A percentile compares a stretch with the other conserved stretches of the same genome.
Conservation (phyloP, 2,113 vertebrate species). For the Dendropsophus ebraccatus region DNA sequence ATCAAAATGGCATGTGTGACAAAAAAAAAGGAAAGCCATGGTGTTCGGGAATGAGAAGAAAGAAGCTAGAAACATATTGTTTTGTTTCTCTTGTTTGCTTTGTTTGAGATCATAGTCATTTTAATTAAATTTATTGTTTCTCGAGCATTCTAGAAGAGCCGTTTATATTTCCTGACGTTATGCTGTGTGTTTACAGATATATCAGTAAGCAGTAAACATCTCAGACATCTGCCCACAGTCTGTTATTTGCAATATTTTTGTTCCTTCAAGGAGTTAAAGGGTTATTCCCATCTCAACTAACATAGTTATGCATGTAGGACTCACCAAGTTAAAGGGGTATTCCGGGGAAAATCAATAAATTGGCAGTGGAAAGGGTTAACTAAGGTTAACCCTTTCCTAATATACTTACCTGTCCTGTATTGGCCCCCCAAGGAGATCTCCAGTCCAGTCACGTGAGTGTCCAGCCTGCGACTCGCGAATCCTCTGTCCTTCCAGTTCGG, state of each 20-base stretch:
- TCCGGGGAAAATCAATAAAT: too few relatives aligned
- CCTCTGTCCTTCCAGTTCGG: too few relatives aligned
- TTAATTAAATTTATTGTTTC: constrained; percentile 59
- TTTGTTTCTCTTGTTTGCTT: constrained; percentile 53
- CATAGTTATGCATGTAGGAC: too few relatives aligned
- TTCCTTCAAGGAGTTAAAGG: constrained; percentile 9
- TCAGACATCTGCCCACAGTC: constrained; percentile 49
- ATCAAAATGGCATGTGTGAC: constrained; percentile 47
- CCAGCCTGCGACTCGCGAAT: too few relatives aligned
- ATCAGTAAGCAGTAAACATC: constrained; percentile 46
- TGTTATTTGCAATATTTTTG: constrained; percentile 40
- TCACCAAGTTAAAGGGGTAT: too few relatives aligned
- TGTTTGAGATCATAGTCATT: constrained; percentile 54
- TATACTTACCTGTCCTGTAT: too few relatives aligned
- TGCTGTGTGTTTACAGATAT: constrained; percentile 54
- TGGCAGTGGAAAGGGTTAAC: too few relatives aligned
- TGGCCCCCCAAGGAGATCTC: too few relatives aligned
- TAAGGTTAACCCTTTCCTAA: too few relatives aligned
- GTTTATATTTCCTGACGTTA: constrained; percentile 54
- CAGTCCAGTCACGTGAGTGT: too few relatives aligned
- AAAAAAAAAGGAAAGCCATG: constrained; percentile 38
- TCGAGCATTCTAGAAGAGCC: constrained; percentile 42
- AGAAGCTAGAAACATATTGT: constrained; percentile 53
- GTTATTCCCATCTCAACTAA: too few relatives aligned
- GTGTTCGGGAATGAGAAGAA: constrained; percentile 50